These are phyloP conservation scores for Elanus axillaris DNA, from an alignment of 2,113 vertebrate genomes.

Conservation along the genomic window DNA sequence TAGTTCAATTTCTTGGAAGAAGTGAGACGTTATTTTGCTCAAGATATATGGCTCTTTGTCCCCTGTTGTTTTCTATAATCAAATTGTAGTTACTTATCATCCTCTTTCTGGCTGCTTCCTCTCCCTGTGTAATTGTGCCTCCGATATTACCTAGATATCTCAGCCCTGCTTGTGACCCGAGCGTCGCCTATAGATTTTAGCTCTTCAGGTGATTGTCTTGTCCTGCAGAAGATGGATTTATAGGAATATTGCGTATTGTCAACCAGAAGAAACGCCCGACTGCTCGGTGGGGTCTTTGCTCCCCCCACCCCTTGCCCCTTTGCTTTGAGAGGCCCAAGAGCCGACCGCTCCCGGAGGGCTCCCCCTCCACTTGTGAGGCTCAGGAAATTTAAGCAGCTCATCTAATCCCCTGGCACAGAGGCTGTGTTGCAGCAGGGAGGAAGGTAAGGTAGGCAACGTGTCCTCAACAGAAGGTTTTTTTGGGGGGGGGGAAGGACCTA, in stretches of 20 bases:
- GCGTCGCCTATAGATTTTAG: not conserved
- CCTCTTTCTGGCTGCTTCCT: not conserved
- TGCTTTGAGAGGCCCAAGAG: not conserved
- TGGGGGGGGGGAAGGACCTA: not conserved
- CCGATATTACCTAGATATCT: not conserved
- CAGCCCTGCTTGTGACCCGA: not conserved
- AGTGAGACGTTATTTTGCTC: not conserved
- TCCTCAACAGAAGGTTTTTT: not conserved
- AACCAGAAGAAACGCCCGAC: not conserved
- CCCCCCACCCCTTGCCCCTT: rapidly evolving
- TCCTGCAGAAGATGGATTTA: not conserved
- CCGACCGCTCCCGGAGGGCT: not conserved
- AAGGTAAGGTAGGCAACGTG: rapidly evolving
- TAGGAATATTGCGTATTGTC: not conserved
- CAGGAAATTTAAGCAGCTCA: not conserved
- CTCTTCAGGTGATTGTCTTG: not conserved
- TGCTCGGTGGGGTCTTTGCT: not conserved
- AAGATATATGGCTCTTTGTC: not conserved
- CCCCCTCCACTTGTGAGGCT: not conserved
- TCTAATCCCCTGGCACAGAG: not conserved
- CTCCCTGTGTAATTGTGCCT: not conserved
- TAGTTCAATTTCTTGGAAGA: not conserved
- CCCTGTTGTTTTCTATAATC: not conserved
- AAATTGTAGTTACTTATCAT: conserved; percentile 7
- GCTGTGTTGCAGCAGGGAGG: not conserved